phyloP scores from a whole-genome alignment of 2,888 invertebrate genomes.

The Lasioglossum pauxillum region DNA sequence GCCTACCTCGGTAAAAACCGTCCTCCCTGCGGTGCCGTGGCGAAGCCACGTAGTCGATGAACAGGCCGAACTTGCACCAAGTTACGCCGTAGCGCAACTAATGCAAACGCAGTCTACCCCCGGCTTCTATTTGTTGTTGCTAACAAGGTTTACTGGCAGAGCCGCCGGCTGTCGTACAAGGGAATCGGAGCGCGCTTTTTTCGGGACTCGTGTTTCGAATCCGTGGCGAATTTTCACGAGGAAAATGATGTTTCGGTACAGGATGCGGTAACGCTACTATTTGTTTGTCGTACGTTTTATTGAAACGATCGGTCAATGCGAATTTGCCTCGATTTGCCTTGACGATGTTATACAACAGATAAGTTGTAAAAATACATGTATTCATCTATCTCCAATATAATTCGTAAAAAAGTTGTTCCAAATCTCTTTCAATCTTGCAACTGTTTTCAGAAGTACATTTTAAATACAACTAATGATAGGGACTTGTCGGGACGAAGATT shows the following conservation, averaged over 20 bases:
- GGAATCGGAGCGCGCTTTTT: conserved; percentile 41
- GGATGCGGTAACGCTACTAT: background rate
- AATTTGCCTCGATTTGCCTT: background rate
- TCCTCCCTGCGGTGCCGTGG: background rate
- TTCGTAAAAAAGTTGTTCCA: background rate
- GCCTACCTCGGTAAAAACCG: conserved; percentile 35
- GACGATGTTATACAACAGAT: background rate
- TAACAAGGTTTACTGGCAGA: conserved; percentile 46
- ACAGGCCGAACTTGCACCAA: conserved; percentile 36
- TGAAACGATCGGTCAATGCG: background rate
- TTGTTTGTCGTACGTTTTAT: background rate
- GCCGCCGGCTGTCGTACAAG: background rate
- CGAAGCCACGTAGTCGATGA: conserved; percentile 20
- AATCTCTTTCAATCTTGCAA: background rate
- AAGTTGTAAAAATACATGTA: background rate
- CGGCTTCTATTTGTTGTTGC: conserved; percentile 48
- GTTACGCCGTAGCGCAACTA: conserved; percentile 41
- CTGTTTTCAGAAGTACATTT: background rate
- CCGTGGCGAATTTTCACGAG: background rate
- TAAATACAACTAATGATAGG: background rate
- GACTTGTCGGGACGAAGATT: no score
- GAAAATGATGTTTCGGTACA: background rate
- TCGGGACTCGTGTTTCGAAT: background rate
- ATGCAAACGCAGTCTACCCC: conserved; percentile 28
- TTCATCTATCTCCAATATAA: background rate